phyloP scores from a whole-genome alignment of 2,113 vertebrate species.

The Sapajus apella region DNA sequence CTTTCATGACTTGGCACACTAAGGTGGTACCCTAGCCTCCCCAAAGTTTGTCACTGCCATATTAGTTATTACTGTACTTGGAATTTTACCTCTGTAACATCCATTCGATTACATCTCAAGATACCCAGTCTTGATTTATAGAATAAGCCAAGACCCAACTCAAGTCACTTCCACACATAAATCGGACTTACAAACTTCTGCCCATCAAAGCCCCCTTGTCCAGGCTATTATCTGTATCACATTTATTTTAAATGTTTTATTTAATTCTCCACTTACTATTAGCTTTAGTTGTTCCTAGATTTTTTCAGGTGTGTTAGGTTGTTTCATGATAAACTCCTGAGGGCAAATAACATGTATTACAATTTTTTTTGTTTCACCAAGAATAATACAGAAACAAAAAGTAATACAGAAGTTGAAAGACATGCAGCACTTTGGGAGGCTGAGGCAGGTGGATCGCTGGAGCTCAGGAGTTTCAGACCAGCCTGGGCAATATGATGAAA shows the following conservation, averaged over 20 bases:
- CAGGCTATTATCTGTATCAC: not conserved
- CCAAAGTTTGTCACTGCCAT: not conserved
- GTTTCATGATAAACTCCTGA: not conserved
- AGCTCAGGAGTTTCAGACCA: too few species aligned
- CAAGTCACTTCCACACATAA: not conserved
- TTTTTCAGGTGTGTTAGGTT: not conserved
- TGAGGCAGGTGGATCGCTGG: too few species aligned
- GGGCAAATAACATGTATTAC: not conserved
- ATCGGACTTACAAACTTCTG: not conserved
- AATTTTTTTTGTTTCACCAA: not conserved
- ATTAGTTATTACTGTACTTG: not conserved
- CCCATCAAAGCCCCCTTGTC: not conserved
- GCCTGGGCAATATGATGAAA: too few species aligned
- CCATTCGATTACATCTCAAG: not conserved
- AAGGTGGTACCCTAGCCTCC: not conserved
- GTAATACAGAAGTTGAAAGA: not conserved
- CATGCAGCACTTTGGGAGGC: too few species aligned
- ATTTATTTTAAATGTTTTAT: constrained; percentile 13
- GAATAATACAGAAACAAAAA: constrained; percentile 26
- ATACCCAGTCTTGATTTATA: not conserved
- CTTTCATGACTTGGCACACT: not conserved
- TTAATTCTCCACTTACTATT: constrained; percentile 20
- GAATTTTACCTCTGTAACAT: not conserved
- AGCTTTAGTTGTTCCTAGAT: not conserved
- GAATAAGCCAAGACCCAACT: not conserved